Evolutionary conservation across 2,888 invertebrate genomes (phyloP).

Genomic region (Willowsia nigromaculata): DNA sequence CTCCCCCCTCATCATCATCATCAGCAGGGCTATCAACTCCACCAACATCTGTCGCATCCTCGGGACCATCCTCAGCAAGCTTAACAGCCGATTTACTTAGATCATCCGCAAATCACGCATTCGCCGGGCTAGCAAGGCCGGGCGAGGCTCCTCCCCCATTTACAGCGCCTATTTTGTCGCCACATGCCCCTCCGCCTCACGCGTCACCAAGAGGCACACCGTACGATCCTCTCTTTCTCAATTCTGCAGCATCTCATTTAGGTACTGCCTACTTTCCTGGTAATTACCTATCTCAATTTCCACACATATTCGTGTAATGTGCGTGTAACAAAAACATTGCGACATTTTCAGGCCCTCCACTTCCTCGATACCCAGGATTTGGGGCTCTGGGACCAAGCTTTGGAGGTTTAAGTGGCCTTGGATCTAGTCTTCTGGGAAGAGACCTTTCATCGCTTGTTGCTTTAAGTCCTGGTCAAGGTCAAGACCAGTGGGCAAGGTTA

Average conservation of each 20-base stretch:
- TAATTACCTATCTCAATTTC: too few species aligned
- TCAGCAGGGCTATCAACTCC: constrained; percentile 76
- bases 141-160: constrained; percentile 73
- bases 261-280: too few species aligned
- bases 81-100: constrained; percentile 84
- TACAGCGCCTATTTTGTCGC: constrained; percentile 72
- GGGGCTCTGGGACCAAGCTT: constrained; percentile 76
- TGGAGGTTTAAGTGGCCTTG: constrained; percentile 77
- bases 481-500: constrained; percentile 78
- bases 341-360: constrained; percentile 70
- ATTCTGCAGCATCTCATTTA: constrained; percentile 75
- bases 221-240: constrained; percentile 75
- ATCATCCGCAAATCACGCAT: constrained; percentile 86
- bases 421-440: constrained; percentile 76
- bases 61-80: constrained; percentile 78
- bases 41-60: constrained; percentile 77
- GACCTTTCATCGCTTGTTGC: constrained; percentile 75
- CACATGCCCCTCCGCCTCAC: constrained; percentile 75
- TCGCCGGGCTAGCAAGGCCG: constrained; percentile 80
- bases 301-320: too few species aligned
- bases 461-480: constrained; percentile 73
- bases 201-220: constrained; percentile 72
- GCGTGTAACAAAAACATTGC: too few species aligned
- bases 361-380: constrained; percentile 77
- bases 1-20: constrained; percentile 66